A percentile compares a stretch with the other conserved stretches of the same genome.
Evolutionary conservation across 2,113 vertebrate genomes (phyloP).

Genomic region (Chaetops frenatus): DNA sequence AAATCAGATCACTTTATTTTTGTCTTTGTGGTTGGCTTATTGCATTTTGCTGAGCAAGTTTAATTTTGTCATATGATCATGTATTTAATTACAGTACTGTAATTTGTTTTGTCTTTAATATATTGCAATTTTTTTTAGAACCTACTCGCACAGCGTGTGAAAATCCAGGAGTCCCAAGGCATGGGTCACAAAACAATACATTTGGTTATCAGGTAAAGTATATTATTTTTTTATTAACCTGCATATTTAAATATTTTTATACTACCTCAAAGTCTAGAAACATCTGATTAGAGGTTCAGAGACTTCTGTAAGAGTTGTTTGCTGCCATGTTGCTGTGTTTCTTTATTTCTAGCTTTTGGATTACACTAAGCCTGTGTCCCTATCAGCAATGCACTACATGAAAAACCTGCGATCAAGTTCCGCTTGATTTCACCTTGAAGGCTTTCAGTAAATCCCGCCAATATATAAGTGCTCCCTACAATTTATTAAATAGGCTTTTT

Average conservation of each 20-base stretch:
- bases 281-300: not conserved
- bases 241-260: not conserved
- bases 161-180: slow-evolving; percentile 90
- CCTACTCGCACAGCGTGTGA: slow-evolving; percentile 92
- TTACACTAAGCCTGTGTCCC: not conserved
- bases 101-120: not conserved
- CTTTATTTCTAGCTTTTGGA: not conserved
- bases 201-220: slow-evolving; percentile 91
- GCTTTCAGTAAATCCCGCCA: not conserved
- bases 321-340: not conserved
- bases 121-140: slow-evolving; percentile 70
- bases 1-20: not conserved
- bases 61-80: not conserved
- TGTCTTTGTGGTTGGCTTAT: not conserved
- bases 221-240: not conserved
- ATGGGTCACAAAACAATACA: slow-evolving; percentile 92
- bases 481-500: not conserved
- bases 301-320: not conserved
- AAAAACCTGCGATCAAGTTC: not conserved
- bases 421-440: not conserved
- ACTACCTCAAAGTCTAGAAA: not conserved
- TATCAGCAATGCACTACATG: rapidly evolving
- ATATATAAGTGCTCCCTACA: not conserved
- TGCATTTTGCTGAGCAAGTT: not conserved
- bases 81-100: not conserved